Evolutionary conservation across 1,140 invertebrate genomes (phyloP).

Genomic region (Gryon sp.): DNA sequence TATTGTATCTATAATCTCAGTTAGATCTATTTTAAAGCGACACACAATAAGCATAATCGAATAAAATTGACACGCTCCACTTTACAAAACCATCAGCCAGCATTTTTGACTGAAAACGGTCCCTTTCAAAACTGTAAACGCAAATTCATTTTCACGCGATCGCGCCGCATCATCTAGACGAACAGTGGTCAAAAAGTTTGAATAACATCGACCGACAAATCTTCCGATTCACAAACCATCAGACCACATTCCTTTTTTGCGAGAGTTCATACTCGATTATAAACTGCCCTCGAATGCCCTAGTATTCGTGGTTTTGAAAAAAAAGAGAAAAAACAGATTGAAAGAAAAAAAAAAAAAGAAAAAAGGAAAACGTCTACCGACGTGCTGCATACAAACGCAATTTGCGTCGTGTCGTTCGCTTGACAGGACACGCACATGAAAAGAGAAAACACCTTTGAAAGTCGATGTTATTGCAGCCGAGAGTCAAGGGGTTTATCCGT

Average conservation of each 20-base stretch:
- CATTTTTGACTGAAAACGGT: neutral
- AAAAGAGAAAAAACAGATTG: too few relatives aligned
- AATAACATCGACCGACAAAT: constrained; percentile 29
- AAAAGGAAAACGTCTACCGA: constrained; percentile 12
- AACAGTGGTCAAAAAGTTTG: constrained; percentile 2
- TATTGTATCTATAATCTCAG: too few relatives aligned
- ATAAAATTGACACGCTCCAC: constrained; percentile 1
- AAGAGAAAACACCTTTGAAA: constrained; percentile 33
- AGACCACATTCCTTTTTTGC: constrained; percentile 4
- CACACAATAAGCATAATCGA: constrained; percentile 13
- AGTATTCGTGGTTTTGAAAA: neutral
- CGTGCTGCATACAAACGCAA: constrained; percentile 2
- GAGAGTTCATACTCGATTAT: neutral
- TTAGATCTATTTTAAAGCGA: too few relatives aligned
- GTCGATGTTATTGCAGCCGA: constrained; percentile 23
- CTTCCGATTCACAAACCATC: constrained; percentile 8
- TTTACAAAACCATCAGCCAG: constrained; percentile 3
- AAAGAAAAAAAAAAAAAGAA: constrained; percentile 3
- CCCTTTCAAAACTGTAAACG: constrained; percentile 1
- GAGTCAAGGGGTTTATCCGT: constrained; percentile 67
- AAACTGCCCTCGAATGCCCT: constrained; percentile 15
- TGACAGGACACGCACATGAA: constrained; percentile 22
- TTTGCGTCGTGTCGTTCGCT: constrained; percentile 10
- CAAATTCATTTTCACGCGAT: constrained; percentile 36
- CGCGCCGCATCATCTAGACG: constrained; percentile 13